Evolutionary conservation across 2,888 invertebrate species (phyloP).

Genomic region (Nomada fucata): DNA sequence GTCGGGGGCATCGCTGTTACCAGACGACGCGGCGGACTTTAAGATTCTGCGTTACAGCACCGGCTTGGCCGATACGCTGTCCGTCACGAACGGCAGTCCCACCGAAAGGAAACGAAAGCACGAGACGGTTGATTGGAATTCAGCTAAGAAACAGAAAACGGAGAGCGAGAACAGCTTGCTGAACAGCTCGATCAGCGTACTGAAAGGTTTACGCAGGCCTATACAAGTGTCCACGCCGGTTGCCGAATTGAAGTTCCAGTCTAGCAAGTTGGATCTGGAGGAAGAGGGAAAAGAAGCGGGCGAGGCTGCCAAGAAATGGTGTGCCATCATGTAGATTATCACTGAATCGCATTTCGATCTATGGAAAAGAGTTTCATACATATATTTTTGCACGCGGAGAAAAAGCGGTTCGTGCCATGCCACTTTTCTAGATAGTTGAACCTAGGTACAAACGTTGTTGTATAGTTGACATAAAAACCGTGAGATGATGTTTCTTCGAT

Average conservation of each 20-base stretch:
- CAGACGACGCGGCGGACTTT: conserved; percentile 69
- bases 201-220: conserved; percentile 76
- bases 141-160: conserved; percentile 75
- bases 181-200: conserved; percentile 74
- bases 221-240: conserved; percentile 77
- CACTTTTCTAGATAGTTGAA: neutral
- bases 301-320: conserved; percentile 76
- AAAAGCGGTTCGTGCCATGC: conserved; percentile 7
- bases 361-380: conserved; percentile 27
- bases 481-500: conserved; percentile 7
- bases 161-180: conserved; percentile 72
- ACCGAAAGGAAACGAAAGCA: conserved; percentile 77
- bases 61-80: conserved; percentile 51
- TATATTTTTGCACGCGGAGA: conserved; percentile 23
- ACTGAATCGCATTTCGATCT: conserved; percentile 6
- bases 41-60: conserved; percentile 72
- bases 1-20: conserved; percentile 72
- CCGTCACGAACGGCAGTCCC: conserved; percentile 71
- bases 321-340: conserved; percentile 78
- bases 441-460: conserved; percentile 8
- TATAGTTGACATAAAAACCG: neutral
- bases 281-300: conserved; percentile 52
- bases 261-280: conserved; percentile 67
- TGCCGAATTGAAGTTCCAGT: conserved; percentile 69
- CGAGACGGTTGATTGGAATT: conserved; percentile 54